Percentiles rank a stretch among this genome's conserved stretches.
These are phyloP conservation scores for Microctonus hyperodae DNA, from an alignment of 2,888 invertebrate genomes.

Conservation along the genomic window DNA sequence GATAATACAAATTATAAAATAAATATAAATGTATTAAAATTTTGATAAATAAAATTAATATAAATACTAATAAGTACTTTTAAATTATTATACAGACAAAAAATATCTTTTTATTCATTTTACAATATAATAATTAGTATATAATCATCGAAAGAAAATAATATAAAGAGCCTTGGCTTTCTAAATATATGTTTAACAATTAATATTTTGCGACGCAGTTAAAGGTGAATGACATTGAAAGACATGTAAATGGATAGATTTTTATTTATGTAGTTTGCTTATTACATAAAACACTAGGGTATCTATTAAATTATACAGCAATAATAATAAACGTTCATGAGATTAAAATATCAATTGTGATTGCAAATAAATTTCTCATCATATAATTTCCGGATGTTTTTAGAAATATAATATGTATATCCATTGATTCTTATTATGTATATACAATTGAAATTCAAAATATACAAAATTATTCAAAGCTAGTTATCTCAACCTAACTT, in stretches of 20 bases:
- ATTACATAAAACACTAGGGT: no score
- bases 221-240: constrained; percentile 2
- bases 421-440: no score
- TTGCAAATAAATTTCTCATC: background rate
- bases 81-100: background rate
- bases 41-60: background rate
- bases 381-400: background rate
- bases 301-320: no score
- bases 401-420: no score
- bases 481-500: no score
- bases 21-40: no score
- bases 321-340: no score
- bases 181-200: constrained; percentile 3
- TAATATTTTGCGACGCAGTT: background rate
- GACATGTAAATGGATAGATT: background rate
- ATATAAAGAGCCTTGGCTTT: constrained; percentile 1
- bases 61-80: no score
- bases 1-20: no score
- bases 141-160: background rate
- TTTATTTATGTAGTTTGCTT: background rate
- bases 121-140: background rate
- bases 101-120: background rate
- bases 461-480: no score
- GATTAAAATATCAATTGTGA: no score
- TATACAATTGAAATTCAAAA: no score